Evolutionary conservation across 2,113 vertebrate genomes (phyloP).

Genomic region (Fregata magnificens): DNA sequence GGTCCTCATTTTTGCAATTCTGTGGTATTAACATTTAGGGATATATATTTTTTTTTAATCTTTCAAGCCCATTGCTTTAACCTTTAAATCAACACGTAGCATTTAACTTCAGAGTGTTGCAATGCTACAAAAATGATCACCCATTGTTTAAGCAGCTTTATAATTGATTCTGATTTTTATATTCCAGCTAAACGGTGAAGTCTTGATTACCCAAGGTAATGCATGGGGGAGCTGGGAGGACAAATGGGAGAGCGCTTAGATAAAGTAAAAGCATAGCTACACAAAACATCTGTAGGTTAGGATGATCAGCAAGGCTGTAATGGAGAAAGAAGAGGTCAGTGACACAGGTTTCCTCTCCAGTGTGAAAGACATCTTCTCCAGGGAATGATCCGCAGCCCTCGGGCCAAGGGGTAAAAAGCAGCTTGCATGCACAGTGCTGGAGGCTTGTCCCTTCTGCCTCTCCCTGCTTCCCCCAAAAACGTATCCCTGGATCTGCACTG

Average conservation of each 20-base stretch:
- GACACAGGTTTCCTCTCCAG: neutral
- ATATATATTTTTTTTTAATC: neutral
- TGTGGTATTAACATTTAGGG: neutral
- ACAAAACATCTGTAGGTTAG: neutral
- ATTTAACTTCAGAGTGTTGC: neutral
- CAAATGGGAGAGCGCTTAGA: neutral
- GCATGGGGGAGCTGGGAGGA: neutral
- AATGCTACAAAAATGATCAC: neutral
- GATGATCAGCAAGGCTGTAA: neutral
- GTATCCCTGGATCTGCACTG: accelerated
- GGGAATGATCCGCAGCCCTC: neutral
- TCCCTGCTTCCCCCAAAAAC: neutral
- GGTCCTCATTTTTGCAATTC: neutral
- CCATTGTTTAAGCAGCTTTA: neutral
- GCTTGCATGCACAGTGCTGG: neutral
- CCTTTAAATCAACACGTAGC: neutral
- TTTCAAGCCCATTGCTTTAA: neutral
- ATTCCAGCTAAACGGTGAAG: neutral
- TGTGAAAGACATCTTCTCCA: neutral
- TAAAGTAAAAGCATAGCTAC: neutral
- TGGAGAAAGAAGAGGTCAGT: neutral
- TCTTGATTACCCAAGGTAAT: neutral
- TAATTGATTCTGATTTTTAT: neutral
- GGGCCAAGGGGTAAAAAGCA: neutral
- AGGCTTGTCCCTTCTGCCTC: neutral